Conservation (phyloP, 2,888 invertebrate species). For the Acanthacorydalis orientalis region DNA sequence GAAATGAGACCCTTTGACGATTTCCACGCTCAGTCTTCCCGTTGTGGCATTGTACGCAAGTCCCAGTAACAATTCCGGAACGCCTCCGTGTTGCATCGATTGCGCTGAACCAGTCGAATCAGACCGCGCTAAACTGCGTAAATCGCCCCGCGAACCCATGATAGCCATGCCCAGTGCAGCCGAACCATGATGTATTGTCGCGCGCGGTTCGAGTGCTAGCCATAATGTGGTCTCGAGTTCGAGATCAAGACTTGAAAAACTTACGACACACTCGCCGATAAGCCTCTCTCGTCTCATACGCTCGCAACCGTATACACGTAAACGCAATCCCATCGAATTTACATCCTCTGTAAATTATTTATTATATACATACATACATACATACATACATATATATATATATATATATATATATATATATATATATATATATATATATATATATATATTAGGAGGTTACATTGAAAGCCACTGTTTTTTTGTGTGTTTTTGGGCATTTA, state of each 20-base stretch:
- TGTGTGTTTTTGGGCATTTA: no score
- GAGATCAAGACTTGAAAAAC: slow-evolving; percentile 77
- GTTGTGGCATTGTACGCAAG: slow-evolving; percentile 87
- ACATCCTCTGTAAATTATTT: slow-evolving; percentile 60
- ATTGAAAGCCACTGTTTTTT: no score
- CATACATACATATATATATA: background rate
- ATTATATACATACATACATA: background rate
- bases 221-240: slow-evolving; percentile 83
- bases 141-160: slow-evolving; percentile 35
- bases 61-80: slow-evolving; percentile 77
- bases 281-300: slow-evolving; percentile 82
- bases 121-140: slow-evolving; percentile 69
- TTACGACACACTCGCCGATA: slow-evolving; percentile 79
- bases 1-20: slow-evolving; percentile 60
- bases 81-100: slow-evolving; percentile 77
- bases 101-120: slow-evolving; percentile 90
- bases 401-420: no score
- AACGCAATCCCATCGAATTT: slow-evolving; percentile 75
- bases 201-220: slow-evolving; percentile 66
- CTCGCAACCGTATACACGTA: slow-evolving; percentile 84
- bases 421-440: no score
- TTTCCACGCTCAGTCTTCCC: slow-evolving; percentile 83
- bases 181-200: slow-evolving; percentile 19
- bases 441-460: no score
- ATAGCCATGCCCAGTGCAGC: slow-evolving; percentile 14